phyloP scores from a whole-genome alignment of 2,113 vertebrate species.

The Laticauda laticaudata region DNA sequence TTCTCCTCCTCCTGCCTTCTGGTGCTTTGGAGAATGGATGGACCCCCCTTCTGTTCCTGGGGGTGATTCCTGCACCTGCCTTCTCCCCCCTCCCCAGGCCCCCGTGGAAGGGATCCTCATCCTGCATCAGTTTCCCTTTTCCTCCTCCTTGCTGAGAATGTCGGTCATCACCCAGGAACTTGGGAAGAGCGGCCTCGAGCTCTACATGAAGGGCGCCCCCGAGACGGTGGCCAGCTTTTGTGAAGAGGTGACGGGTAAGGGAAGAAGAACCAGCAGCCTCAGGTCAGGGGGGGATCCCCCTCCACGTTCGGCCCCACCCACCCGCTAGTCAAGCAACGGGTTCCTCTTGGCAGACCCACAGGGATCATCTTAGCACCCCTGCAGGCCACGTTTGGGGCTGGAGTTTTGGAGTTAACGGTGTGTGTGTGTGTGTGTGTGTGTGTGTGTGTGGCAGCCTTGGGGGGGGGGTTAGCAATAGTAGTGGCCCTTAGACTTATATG shows the following conservation, averaged over 20 bases:
- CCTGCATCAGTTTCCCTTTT: slow-evolving; percentile 71
- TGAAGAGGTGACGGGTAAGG: slow-evolving; percentile 60
- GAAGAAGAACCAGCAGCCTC: neutral
- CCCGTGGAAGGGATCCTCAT: slow-evolving; percentile 52
- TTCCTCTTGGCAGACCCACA: neutral
- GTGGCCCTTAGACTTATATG: no score
- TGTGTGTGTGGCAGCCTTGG: neutral
- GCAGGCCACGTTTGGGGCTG: neutral
- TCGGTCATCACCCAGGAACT: slow-evolving; percentile 61
- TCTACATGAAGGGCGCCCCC: slow-evolving; percentile 70
- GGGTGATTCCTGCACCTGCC: neutral
- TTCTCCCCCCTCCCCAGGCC: slow-evolving; percentile 33
- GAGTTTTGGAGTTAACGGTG: neutral
- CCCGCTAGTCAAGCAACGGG: neutral
- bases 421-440: no score
- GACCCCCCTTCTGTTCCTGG: neutral
- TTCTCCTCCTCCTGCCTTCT: no score
- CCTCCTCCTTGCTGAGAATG: slow-evolving; percentile 72
- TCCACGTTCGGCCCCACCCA: neutral
- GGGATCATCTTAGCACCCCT: neutral
- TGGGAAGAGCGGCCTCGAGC: slow-evolving; percentile 11
- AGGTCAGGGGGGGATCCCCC: neutral
- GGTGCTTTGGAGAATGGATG: no score
- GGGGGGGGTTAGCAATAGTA: neutral
- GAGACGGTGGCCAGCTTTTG: slow-evolving; percentile 68